Evolutionary conservation across 2,888 invertebrate genomes (phyloP).

Genomic region (Hypercompe scribonia): DNA sequence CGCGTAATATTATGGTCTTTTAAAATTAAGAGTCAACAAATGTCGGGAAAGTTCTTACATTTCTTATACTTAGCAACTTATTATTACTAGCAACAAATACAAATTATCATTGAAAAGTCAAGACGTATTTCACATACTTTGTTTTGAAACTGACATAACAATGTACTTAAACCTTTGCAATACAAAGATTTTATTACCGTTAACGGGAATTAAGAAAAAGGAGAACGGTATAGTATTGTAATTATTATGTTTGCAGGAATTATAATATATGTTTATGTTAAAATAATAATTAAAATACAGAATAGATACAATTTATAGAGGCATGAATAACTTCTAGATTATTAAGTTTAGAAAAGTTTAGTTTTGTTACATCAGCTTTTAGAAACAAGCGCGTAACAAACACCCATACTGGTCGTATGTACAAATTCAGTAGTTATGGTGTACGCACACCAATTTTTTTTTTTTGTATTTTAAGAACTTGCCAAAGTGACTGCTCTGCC

Average conservation of each 20-base stretch:
- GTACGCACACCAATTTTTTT: too few relatives aligned
- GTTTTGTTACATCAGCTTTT: too few relatives aligned
- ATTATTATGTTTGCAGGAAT: neutral
- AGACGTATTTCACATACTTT: neutral
- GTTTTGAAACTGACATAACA: neutral
- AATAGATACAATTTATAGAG: neutral
- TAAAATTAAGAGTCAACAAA: too few relatives aligned
- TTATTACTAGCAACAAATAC: neutral
- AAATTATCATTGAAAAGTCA: neutral
- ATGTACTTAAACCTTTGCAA: neutral
- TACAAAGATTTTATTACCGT: neutral
- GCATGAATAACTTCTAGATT: too few relatives aligned
- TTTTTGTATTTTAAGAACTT: too few relatives aligned
- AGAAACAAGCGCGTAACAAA: too few relatives aligned
- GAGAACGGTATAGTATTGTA: neutral
- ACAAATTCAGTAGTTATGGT: too few relatives aligned
- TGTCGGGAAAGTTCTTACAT: neutral
- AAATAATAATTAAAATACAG: neutral
- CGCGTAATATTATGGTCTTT: too few relatives aligned
- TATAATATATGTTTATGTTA: neutral
- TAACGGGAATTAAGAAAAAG: neutral
- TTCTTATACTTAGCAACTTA: too few relatives aligned
- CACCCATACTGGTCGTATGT: neutral
- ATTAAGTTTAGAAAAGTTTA: neutral
- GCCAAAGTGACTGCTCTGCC: too few relatives aligned